Conservation (phyloP, 2,888 invertebrate species). For the Platypus cylindrus region DNA sequence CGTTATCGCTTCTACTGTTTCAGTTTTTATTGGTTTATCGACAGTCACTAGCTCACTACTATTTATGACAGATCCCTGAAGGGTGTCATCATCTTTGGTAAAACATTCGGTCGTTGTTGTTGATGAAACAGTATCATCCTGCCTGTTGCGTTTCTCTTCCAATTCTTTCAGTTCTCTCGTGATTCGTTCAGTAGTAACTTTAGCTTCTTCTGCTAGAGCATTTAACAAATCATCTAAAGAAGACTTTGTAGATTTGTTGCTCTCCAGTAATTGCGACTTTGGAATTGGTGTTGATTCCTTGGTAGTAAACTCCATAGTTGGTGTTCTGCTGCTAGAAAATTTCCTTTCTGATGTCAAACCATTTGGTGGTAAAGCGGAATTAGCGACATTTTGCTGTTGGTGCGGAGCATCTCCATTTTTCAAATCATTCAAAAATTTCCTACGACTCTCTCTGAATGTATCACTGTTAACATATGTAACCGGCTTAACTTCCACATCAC, state of each 20-base stretch:
- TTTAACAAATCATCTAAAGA: constrained; percentile 58
- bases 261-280: constrained; percentile 19
- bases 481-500: constrained; percentile 29
- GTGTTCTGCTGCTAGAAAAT: constrained; percentile 17
- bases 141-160: constrained; percentile 17
- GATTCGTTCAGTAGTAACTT: constrained; percentile 54
- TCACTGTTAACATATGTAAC: constrained; percentile 24
- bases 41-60: constrained; percentile 28
- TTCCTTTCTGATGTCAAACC: constrained; percentile 24
- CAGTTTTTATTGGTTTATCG: constrained; percentile 25
- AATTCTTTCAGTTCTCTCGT: constrained; percentile 45
- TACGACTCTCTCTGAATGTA: constrained; percentile 30
- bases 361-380: constrained; percentile 26
- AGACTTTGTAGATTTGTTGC: constrained; percentile 16
- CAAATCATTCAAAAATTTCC: constrained; percentile 30
- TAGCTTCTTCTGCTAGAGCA: constrained; percentile 61
- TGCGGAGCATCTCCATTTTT: constrained; percentile 17
- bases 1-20: constrained; percentile 25
- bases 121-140: constrained; percentile 20
- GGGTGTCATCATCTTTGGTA: not conserved
- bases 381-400: constrained; percentile 18
- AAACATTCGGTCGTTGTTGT: constrained; percentile 33
- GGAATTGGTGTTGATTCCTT: constrained; percentile 27
- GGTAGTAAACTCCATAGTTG: too few relatives aligned
- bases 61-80: too few relatives aligned